Evolutionary conservation across 37 sponge, comb jelly and placozoan species (phyloP), one percentile per base, ranked within the genome.

Genomic region (Theonella swinhoei): DNA sequence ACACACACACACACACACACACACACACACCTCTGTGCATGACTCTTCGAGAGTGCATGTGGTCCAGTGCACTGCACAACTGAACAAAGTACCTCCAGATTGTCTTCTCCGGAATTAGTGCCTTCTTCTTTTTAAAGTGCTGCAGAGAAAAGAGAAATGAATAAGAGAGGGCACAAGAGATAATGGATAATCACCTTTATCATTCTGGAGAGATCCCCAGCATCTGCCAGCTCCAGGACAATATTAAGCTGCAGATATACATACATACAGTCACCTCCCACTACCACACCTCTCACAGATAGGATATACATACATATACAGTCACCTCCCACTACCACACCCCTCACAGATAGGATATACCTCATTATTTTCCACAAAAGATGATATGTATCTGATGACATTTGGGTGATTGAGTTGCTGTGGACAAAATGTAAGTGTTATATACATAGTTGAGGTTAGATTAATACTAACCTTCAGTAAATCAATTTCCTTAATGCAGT

Each of bases 221-320:
- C 99, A 86, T 99, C 99, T n/a, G 97, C 97, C 39, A 99, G 70
- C 78, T 99, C 99, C 91, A 99, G 82, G 19, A 96, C 97, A n/a
- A 99, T 99, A 67, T 94, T 96, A 14, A 99, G 81, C 97, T 97
- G 65, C 47, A 31, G 41, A 26, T 72, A 34, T 73, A 7, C 37
- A 34, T 80, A 30, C 58, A 42, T 4, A 4, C n/a, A 24, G 22
- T 8, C n/a, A 24, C 8, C 26, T n/a, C n/a, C n/a, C 3, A 63
- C 19, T 25, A 2, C 2, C 24, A 68, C 11, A 28, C 26, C 11
- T 14, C 11, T 30, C 11, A 68, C 22, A 9, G 11, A 75, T 43
- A 58, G 35, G 28, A 7, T n/a, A 74, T 74, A n/a, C 1, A 35
- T 3, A 3, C 22, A 24, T 24, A 2, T 24, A 70, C 24, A 9